Percentiles rank a stretch among this genome's conserved stretches.
phyloP scores from a whole-genome alignment of 2,888 invertebrate genomes.

The Limnephilus marmoratus region DNA sequence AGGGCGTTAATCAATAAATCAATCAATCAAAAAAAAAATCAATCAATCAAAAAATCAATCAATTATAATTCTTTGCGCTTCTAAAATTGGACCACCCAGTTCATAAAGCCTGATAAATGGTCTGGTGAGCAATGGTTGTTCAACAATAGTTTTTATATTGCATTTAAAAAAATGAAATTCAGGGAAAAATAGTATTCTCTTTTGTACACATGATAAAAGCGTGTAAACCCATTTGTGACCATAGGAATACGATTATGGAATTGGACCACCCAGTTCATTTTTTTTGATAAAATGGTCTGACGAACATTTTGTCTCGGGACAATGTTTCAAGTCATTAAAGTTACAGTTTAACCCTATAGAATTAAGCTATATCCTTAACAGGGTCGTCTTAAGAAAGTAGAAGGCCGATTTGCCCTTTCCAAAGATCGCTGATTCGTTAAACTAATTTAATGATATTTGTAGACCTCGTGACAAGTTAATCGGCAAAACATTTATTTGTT shows the following conservation, averaged over 20 bases:
- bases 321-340: not conserved
- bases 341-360: conserved; percentile 11
- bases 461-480: too few species aligned
- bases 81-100: too few species aligned
- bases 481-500: too few species aligned
- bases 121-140: not conserved
- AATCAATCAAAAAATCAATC: too few species aligned
- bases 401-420: not conserved
- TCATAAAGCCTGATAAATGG: not conserved
- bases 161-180: not conserved
- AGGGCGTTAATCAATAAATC: too few species aligned
- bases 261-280: not conserved
- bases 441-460: too few species aligned
- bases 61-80: too few species aligned
- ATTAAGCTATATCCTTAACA: not conserved
- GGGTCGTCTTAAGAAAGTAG: not conserved
- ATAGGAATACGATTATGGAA: too few species aligned
- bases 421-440: not conserved
- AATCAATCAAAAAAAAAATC: too few species aligned
- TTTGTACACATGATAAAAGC: too few species aligned
- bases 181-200: too few species aligned
- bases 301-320: conserved; percentile 14
- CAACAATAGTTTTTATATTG: not conserved
- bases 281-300: not conserved
- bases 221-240: not conserved